Evolutionary conservation across 2,888 invertebrate species (phyloP), one percentile per base, ranked within the genome.

Genomic region (Sesia apiformis): DNA sequence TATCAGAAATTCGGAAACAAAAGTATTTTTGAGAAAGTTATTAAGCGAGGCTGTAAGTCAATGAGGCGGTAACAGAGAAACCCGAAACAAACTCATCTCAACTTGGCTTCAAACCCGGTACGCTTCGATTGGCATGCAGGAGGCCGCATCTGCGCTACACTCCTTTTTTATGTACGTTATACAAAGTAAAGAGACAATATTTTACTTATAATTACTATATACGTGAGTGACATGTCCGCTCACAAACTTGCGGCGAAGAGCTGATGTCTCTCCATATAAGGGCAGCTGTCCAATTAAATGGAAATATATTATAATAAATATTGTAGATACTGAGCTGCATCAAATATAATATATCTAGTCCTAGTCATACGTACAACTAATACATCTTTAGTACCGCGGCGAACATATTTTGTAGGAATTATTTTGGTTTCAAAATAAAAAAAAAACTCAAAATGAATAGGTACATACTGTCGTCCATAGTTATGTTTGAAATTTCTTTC

Each of bases 261-360:
- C 55, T 58, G 58, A 56, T 58, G 53, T 39, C 51, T 51, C 51
- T 53, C 71, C 68, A 58, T 72, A 69, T 69, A 74, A 58, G 67
- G 69, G 50, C 52, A 56, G 55, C 56, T 57, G 57, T 63, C 66
- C 70, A 70, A 76, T 71, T 71, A 74, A 63, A 61, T 60, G 58
- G 55, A 63, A 58, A 64, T 58, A 60, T 58, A 65, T 64, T 62
- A 59, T 51, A 56, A 58, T 58, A 54, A 54, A 8, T n/a, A 43
- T 4, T 43, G 8, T n/a, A 3, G 8, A 43, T 46, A 23, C 23
- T 23, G 1, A 23, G 23, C 23, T 23, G 23, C 2, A 23, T 23
- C 23, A 23, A 23, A 23, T 23, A 23, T 23, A 23, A 23, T 23
- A 23, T 23, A 23, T 23, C 23, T 23, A 23, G 23, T 23, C 2